Evolutionary conservation across 2,113 vertebrate genomes (phyloP).

Genomic region (Cryptotis parvus): DNA sequence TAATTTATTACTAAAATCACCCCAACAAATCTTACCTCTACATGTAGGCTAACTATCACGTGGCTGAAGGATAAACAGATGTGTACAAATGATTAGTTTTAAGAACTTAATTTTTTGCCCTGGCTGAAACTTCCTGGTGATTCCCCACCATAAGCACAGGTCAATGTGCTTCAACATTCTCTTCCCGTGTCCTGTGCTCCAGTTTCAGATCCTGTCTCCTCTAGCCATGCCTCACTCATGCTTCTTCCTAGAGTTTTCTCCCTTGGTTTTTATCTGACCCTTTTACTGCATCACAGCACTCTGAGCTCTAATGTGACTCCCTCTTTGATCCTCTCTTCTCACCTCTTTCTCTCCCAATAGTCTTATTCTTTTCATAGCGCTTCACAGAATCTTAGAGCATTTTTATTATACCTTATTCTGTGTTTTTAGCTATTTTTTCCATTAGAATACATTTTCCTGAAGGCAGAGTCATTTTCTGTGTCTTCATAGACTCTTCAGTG

Average conservation of each 20-base stretch:
- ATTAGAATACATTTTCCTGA: background rate
- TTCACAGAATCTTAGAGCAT: background rate
- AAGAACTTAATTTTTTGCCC: background rate
- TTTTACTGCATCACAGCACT: background rate
- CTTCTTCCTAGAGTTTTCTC: no score
- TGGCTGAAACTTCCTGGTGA: background rate
- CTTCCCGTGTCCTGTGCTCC: background rate
- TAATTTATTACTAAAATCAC: no score
- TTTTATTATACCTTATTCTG: background rate
- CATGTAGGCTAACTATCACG: rapidly evolving
- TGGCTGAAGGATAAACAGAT: background rate
- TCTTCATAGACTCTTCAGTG: background rate
- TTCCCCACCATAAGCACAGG: background rate
- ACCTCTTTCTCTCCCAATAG: background rate
- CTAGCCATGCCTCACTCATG: rapidly evolving
- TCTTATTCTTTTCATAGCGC: background rate
- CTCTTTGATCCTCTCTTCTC: no score
- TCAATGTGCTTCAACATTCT: rapidly evolving
- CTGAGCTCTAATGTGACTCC: background rate
- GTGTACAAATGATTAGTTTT: background rate
- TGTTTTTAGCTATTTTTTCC: background rate
- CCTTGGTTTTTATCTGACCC: background rate
- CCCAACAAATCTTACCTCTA: background rate
- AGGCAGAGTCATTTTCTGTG: background rate
- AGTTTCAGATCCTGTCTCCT: rapidly evolving